These are phyloP conservation scores for Amphibalanus amphitrite DNA, from an alignment of 1,140 invertebrate genomes.

Conservation along the genomic window DNA sequence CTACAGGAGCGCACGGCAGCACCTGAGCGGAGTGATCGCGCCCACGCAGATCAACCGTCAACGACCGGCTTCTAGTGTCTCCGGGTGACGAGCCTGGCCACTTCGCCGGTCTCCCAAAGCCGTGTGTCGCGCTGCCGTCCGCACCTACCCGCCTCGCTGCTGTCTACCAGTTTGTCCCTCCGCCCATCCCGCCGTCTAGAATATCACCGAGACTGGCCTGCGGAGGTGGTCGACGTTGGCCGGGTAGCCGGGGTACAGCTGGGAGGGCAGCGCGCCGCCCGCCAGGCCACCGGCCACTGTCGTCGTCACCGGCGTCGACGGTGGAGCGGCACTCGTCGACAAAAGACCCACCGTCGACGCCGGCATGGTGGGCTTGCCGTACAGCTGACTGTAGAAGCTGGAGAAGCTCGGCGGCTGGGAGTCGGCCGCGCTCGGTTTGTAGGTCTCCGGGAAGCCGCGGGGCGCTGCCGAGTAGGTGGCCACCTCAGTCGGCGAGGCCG, in stretches of 20 bases:
- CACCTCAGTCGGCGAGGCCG: too few relatives aligned
- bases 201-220: slow-evolving; percentile 19
- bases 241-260: slow-evolving; percentile 18
- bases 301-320: slow-evolving; percentile 6
- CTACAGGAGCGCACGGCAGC: too few relatives aligned
- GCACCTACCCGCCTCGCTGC: too few relatives aligned
- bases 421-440: background rate
- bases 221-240: slow-evolving; percentile 18
- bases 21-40: too few relatives aligned
- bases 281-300: background rate
- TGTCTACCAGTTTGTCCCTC: too few relatives aligned
- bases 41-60: too few relatives aligned
- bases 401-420: background rate
- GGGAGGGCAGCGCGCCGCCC: slow-evolving; percentile 9
- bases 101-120: too few relatives aligned
- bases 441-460: too few relatives aligned
- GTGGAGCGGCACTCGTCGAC: background rate
- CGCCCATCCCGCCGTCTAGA: slow-evolving; percentile 10
- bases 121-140: too few relatives aligned
- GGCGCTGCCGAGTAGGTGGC: too few relatives aligned
- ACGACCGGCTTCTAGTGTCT: too few relatives aligned
- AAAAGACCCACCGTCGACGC: background rate
- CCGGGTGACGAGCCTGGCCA: too few relatives aligned
- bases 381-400: background rate
- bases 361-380: background rate